Percentiles rank a stretch among this genome's conserved stretches.
Conservation (phyloP, 1,140 invertebrate genomes). For the Cotesia chilonis region DNA sequence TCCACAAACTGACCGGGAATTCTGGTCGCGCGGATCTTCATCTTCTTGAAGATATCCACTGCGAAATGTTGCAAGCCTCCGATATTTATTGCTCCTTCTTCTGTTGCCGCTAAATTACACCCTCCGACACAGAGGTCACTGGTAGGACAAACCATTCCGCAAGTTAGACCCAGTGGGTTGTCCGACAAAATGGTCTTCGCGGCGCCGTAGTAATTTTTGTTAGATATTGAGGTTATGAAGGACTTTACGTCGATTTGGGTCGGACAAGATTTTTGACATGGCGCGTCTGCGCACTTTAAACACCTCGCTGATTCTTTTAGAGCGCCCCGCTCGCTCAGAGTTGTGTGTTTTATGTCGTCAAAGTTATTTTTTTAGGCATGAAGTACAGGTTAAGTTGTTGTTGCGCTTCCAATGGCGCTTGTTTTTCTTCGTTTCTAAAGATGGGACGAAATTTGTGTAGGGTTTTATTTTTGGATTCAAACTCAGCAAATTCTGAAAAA, state of each 20-base stretch:
- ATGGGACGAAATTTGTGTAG: constrained; percentile 81
- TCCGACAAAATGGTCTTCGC: constrained; percentile 96
- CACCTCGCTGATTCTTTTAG: constrained; percentile 90
- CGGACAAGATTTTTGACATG: constrained; percentile 98
- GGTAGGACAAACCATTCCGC: constrained; percentile 99
- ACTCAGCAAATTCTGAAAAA: constrained; percentile 79
- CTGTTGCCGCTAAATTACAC: constrained; percentile 93
- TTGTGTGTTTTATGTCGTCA: constrained; percentile 97
- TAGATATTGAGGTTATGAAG: constrained; percentile 96
- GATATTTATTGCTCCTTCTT: constrained; percentile 98
- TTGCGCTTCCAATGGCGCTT: constrained; percentile 97
- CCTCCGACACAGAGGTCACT: constrained; percentile 98
- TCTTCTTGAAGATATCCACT: constrained; percentile 92
- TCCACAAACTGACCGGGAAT: constrained; percentile 72
- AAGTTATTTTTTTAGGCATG: constrained; percentile 88
- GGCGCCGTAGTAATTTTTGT: constrained; percentile 99
- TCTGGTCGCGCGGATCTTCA: constrained; percentile 88
- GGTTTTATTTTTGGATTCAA: constrained; percentile 85
- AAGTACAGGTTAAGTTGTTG: constrained; percentile 81
- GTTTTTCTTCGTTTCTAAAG: constrained; percentile 82
- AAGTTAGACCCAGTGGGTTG: constrained; percentile 95
- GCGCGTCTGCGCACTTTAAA: constrained; percentile 97
- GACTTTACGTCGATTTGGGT: constrained; percentile 97
- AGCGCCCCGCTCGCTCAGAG: constrained; percentile 92
- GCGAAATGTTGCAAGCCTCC: constrained; percentile 98